Conservation (phyloP, 2,113 vertebrate genomes). For the Grammomys surdaster region DNA sequence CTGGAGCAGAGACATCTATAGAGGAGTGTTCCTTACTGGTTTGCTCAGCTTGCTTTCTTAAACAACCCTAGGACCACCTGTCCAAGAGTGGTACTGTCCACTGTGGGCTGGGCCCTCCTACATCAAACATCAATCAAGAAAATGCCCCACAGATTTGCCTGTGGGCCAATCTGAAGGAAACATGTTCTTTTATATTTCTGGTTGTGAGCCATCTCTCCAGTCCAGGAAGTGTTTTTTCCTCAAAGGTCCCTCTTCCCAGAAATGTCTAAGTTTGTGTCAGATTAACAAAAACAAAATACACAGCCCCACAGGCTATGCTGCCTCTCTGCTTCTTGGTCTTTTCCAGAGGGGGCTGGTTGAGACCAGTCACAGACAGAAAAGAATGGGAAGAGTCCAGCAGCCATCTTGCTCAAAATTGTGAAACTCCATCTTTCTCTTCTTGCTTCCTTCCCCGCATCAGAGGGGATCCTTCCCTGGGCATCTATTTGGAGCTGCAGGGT, state of each 20-base stretch:
- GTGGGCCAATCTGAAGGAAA: not conserved
- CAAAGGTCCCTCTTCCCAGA: not conserved
- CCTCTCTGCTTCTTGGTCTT: not conserved
- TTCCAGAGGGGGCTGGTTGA: too few species aligned
- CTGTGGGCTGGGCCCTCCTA: not conserved
- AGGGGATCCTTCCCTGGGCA: not conserved
- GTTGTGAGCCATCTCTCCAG: not conserved
- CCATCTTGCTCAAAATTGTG: fast-evolving
- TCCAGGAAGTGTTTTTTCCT: not conserved
- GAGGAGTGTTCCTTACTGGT: not conserved
- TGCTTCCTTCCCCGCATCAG: too few species aligned
- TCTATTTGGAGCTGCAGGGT: not conserved
- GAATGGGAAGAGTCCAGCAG: fast-evolving
- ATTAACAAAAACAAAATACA: not conserved
- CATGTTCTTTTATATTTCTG: not conserved
- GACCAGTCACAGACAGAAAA: fast-evolving
- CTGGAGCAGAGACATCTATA: not conserved
- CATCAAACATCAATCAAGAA: not conserved
- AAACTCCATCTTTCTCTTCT: not conserved
- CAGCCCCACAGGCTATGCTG: fast-evolving
- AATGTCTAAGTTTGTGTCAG: not conserved
- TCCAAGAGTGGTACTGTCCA: not conserved
- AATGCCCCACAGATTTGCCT: not conserved
- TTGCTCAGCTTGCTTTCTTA: not conserved
- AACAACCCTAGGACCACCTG: not conserved